These are phyloP conservation scores for Cairina moschata DNA, from an alignment of 2,113 vertebrate genomes.

Conservation along the genomic window DNA sequence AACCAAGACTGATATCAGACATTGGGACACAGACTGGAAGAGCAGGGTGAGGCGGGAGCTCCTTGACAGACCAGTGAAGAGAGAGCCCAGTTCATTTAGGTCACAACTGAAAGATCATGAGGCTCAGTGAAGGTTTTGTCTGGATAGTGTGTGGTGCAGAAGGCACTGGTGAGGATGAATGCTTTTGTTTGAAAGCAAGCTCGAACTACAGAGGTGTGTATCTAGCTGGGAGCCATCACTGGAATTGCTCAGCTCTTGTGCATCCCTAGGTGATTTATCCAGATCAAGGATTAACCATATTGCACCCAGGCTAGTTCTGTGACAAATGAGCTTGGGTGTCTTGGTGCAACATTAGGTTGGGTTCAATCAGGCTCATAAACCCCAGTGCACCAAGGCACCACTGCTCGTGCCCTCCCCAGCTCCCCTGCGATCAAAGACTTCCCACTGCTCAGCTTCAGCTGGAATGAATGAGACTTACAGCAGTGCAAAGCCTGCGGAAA, in stretches of 20 bases:
- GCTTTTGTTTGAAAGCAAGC: not conserved
- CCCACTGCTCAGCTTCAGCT: not conserved
- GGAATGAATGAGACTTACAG: not conserved
- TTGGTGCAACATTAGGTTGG: not conserved
- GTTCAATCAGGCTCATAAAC: not conserved
- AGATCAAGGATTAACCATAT: not conserved
- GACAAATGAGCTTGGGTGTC: not conserved
- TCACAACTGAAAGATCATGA: not conserved
- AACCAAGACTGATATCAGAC: not conserved
- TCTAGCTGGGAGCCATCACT: not conserved
- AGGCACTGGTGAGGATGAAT: not conserved
- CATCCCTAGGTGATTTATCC: not conserved
- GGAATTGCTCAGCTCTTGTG: not conserved
- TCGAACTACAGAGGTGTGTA: not conserved
- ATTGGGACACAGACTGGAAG: not conserved
- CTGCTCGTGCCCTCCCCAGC: not conserved
- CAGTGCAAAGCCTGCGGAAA: not conserved
- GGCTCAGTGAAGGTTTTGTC: no score
- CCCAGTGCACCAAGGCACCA: accelerated
- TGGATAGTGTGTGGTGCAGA: not conserved
- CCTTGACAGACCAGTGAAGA: not conserved
- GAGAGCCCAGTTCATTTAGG: not conserved
- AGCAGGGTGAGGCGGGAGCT: not conserved
- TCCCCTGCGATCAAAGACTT: not conserved
- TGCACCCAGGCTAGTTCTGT: not conserved